phyloP scores from a whole-genome alignment of 1,140 invertebrate species.

The Papilio dardanus region DNA sequence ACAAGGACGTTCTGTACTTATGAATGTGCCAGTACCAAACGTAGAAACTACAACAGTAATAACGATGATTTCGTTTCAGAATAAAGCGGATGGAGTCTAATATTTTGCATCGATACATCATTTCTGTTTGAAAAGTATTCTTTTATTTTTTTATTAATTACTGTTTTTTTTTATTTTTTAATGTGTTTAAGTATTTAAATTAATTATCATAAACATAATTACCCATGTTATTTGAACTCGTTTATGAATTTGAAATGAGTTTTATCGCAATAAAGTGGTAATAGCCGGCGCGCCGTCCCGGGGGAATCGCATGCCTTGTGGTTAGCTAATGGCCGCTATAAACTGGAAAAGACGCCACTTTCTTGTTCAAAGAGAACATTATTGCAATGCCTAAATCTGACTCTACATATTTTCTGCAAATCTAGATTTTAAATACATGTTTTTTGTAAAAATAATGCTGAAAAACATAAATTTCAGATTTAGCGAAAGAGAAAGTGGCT shows the following conservation, averaged over 20 bases:
- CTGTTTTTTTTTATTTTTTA: background rate
- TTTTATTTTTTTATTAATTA: background rate
- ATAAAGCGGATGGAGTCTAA: too few relatives aligned
- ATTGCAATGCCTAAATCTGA: slow-evolving; percentile 24
- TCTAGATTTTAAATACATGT: background rate
- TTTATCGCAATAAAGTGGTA: slow-evolving; percentile 31
- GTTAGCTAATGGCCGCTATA: slow-evolving; percentile 30
- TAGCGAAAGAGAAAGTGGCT: too few relatives aligned
- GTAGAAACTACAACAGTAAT: too few relatives aligned
- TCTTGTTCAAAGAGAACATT: slow-evolving; percentile 33
- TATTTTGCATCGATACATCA: too few relatives aligned
- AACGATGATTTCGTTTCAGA: too few relatives aligned
- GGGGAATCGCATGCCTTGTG: slow-evolving; percentile 26
- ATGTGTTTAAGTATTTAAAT: background rate
- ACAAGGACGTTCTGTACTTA: too few relatives aligned
- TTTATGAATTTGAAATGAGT: slow-evolving; percentile 21
- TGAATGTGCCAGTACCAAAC: too few relatives aligned
- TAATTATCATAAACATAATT: background rate
- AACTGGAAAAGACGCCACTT: slow-evolving; percentile 32
- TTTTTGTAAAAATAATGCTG: background rate
- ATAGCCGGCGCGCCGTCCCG: slow-evolving; percentile 16
- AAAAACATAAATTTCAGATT: too few relatives aligned
- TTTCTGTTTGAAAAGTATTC: too few relatives aligned
- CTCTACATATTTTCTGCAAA: background rate
- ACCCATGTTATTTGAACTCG: background rate